Conservation (phyloP, 2,797 vertebrate genomes). For the Argya squamiceps region DNA sequence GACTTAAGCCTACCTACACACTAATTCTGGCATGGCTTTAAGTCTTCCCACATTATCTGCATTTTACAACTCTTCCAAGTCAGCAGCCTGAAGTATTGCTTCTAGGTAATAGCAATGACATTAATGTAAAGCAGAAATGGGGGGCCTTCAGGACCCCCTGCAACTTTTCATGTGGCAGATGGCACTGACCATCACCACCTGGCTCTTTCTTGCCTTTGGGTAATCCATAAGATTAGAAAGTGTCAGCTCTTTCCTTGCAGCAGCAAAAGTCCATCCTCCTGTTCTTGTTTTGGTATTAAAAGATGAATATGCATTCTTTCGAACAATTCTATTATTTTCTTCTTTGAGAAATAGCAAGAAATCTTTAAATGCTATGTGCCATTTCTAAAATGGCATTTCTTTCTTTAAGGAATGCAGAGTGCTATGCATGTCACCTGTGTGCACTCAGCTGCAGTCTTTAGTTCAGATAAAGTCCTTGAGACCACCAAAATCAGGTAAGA, state of each 20-base stretch:
- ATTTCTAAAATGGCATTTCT: background rate
- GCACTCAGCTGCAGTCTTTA: background rate
- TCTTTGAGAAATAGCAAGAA: background rate
- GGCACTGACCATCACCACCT: background rate
- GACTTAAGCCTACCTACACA: background rate
- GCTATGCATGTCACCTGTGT: background rate
- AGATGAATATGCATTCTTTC: background rate
- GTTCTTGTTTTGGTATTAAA: background rate
- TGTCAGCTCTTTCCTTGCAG: background rate
- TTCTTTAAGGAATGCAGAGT: background rate
- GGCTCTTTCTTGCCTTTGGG: background rate
- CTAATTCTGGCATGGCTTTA: background rate
- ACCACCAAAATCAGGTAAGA: background rate
- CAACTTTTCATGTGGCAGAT: fast-evolving
- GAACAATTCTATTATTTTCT: background rate
- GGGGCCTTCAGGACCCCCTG: background rate
- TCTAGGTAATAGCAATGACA: background rate
- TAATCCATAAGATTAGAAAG: background rate
- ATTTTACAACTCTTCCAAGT: background rate
- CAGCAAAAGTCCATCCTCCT: background rate
- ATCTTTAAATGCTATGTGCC: background rate
- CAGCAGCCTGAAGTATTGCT: background rate
- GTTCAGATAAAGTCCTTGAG: background rate
- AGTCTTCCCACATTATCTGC: background rate
- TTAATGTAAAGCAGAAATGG: background rate